A percentile compares a stretch with the other conserved stretches of the same genome.
Conservation (phyloP, 35 echinoderm and acorn worm genomes). For the Amphiura filiformis region DNA sequence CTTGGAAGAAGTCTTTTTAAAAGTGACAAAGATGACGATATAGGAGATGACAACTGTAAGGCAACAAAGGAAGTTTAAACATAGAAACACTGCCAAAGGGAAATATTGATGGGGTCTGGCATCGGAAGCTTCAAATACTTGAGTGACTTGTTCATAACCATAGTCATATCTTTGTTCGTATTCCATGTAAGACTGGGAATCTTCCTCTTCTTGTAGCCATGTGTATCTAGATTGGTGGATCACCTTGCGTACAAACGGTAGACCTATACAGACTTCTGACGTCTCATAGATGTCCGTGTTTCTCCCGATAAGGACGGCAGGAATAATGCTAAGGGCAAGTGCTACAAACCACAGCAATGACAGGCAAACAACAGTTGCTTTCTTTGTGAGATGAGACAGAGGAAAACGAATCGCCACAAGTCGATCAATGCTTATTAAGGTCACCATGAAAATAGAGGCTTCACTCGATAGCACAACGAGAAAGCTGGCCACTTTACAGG, state of each 20-base stretch:
- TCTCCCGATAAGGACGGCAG: background rate
- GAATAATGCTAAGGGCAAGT: constrained; percentile 2
- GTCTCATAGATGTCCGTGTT: constrained; percentile 2
- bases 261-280: constrained; percentile 40
- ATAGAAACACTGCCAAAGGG: constrained; percentile 29
- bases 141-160: background rate
- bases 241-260: constrained; percentile 38
- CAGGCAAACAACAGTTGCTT: background rate
- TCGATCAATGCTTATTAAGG: constrained; percentile 47
- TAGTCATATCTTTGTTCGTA: background rate
- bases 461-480: constrained; percentile 33
- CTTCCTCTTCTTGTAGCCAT: background rate
- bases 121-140: background rate
- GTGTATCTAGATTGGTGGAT: constrained; percentile 50
- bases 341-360: constrained; percentile 23
- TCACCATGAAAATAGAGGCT: constrained; percentile 41
- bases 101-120: constrained; percentile 27
- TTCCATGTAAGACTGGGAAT: background rate
- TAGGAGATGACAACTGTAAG: constrained; percentile 28
- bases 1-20: background rate
- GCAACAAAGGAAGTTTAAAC: constrained; percentile 32
- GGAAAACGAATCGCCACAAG: constrained; percentile 31
- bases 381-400: background rate
- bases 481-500: constrained; percentile 36
- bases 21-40: constrained; percentile 30